A percentile compares a stretch with the other conserved stretches of the same genome.
Evolutionary conservation across 2,113 vertebrate species (phyloP).

Genomic region (Aptenodytes forsteri): DNA sequence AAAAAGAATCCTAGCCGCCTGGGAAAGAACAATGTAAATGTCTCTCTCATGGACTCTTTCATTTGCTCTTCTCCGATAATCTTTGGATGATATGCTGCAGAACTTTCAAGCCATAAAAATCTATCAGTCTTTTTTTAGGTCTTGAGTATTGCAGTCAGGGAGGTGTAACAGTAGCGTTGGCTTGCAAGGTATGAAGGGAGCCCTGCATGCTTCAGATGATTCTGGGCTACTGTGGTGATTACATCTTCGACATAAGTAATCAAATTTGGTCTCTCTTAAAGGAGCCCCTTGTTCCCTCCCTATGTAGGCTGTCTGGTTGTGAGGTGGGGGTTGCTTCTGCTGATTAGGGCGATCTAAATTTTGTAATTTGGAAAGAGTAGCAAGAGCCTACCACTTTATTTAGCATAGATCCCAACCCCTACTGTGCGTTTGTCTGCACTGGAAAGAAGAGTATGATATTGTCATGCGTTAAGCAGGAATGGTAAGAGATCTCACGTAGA

Average conservation of each 20-base stretch:
- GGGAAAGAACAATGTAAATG: conserved; percentile 59
- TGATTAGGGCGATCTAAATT: not conserved
- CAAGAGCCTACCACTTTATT: not conserved
- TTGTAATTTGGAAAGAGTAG: not conserved
- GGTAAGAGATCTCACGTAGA: not conserved
- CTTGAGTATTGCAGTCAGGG: not conserved
- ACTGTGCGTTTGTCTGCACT: not conserved
- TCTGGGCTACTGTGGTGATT: not conserved
- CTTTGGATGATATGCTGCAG: conserved; percentile 7
- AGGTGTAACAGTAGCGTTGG: not conserved
- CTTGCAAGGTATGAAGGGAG: not conserved
- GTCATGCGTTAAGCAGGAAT: not conserved
- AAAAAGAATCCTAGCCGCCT: conserved; percentile 49
- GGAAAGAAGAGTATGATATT: not conserved
- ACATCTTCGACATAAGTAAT: not conserved
- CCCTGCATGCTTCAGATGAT: not conserved
- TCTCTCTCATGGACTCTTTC: conserved; percentile 23
- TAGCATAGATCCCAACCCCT: not conserved
- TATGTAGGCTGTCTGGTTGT: not conserved
- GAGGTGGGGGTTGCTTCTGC: not conserved
- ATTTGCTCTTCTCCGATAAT: conserved; percentile 4
- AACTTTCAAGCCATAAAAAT: conserved; percentile 15
- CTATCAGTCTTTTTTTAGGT: not conserved
- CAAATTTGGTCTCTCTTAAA: not conserved
- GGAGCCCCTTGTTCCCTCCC: not conserved